These are phyloP conservation scores for Malachius bipustulatus DNA, from an alignment of 2,888 invertebrate species.

Conservation along the genomic window DNA sequence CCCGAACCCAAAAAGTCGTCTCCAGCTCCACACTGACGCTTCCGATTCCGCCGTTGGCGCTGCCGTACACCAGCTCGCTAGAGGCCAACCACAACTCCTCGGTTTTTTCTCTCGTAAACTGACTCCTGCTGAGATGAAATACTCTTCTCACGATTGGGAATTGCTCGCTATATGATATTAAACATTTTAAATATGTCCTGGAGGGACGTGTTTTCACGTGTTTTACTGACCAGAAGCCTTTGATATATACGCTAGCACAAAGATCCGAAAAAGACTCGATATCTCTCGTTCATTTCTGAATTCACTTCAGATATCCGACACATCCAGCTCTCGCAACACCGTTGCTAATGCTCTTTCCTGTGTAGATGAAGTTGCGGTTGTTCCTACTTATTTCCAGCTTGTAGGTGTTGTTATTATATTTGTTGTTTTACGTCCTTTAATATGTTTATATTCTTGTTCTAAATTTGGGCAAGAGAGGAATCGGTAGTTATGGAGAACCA, in stretches of 20 bases:
- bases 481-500: too few species aligned
- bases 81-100: not conserved
- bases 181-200: slow-evolving; percentile 5
- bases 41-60: slow-evolving; percentile 4
- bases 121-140: slow-evolving; percentile 3
- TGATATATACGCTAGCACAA: slow-evolving; percentile 4
- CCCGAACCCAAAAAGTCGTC: slow-evolving; percentile 4
- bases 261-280: slow-evolving; percentile 6
- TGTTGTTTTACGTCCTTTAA: too few species aligned
- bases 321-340: slow-evolving; percentile 4
- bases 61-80: slow-evolving; percentile 3
- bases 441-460: too few species aligned
- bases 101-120: slow-evolving; percentile 5
- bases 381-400: too few species aligned
- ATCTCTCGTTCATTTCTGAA: slow-evolving; percentile 7
- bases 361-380: too few species aligned
- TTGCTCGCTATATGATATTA: not conserved
- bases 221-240: slow-evolving; percentile 6
- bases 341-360: slow-evolving; percentile 8
- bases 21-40: slow-evolving; percentile 3
- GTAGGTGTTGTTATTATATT: too few species aligned
- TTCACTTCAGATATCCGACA: slow-evolving; percentile 7
- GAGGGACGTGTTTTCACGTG: slow-evolving; percentile 7
- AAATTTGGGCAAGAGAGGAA: too few species aligned
- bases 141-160: slow-evolving; percentile 6